Evolutionary conservation across 2,888 invertebrate species (phyloP), one percentile per base, ranked within the genome.

Genomic region (Drosophila ochracea): DNA sequence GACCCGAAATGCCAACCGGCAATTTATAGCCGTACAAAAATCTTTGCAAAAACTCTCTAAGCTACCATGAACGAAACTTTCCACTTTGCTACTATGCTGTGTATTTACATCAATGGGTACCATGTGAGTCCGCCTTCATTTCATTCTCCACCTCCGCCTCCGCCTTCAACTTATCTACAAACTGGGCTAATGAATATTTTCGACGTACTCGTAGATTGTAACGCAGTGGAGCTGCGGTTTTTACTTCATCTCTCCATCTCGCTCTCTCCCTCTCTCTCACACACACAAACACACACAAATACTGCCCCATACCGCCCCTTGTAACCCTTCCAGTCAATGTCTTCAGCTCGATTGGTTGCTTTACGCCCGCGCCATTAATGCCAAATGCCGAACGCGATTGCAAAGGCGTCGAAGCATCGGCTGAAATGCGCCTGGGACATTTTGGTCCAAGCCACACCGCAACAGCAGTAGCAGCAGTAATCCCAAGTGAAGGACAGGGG

Each of bases 331-430:
- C 19, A 11, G 21, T 28, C 19, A 37, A 28, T 31, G n/a, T 21
- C 43, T 54, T 64, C 33, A 64, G 76, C 62, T 66, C 76, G 68
- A 80, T 73, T 76, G 79, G 66, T 31, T 60, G 60, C 77, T 55
- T 58, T 76, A 73, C 72, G 70, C 81, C 80, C 80, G 75, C 61
- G 63, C 76, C 76, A 81, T 88, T 85, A 88, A 79, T 84, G 84
- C 80, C 82, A 82, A 86, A 85, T 72, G 71, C 71, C 87, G 86
- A 85, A 84, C 79, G 87, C 84, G 75, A 85, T 85, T 89, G 87
- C 82, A 75, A 83, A 89, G 89, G 85, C 85, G 85, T 85, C 84
- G 87, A 85, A 86, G 85, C 89, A 82, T 84, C 73, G 82, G 89
- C 61, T 73, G 78, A 82, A 89, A 85, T 80, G 73, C 86, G 82